Conservation (phyloP, 2,113 vertebrate genomes). For the Ascaphus truei region DNA sequence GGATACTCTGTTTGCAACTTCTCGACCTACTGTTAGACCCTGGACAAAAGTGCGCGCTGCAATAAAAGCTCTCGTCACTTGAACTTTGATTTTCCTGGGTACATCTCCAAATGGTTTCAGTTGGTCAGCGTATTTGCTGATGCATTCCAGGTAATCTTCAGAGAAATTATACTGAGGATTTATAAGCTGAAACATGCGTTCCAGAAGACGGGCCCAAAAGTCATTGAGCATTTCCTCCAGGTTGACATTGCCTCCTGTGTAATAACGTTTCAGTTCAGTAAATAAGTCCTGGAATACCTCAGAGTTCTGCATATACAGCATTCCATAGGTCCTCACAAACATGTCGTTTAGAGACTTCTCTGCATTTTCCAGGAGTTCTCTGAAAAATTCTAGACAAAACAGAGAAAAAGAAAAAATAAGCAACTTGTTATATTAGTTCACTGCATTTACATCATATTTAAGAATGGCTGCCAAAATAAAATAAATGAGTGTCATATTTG, state of each 20-base stretch:
- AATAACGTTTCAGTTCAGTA: conserved; percentile 89
- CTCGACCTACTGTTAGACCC: conserved; percentile 89
- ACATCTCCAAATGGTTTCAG: conserved; percentile 95
- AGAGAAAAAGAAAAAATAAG: conserved; percentile 46
- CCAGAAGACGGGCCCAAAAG: conserved; percentile 91
- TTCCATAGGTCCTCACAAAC: conserved; percentile 87
- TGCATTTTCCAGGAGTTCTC: conserved; percentile 90
- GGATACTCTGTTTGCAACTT: conserved; percentile 91
- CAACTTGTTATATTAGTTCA: no score
- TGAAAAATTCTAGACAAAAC: conserved; percentile 78
- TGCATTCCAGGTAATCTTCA: conserved; percentile 90
- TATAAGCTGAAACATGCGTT: conserved; percentile 93
- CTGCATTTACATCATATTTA: no score
- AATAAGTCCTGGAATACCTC: conserved; percentile 96
- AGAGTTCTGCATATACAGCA: conserved; percentile 90
- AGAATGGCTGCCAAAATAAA: no score
- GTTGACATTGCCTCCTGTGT: conserved; percentile 91
- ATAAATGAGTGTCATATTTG: no score
- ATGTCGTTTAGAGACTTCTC: conserved; percentile 89
- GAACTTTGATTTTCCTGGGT: conserved; percentile 88
- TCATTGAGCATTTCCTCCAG: conserved; percentile 94
- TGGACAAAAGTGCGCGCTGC: conserved; percentile 93
- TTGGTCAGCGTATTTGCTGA: conserved; percentile 93
- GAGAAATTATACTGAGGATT: conserved; percentile 93
- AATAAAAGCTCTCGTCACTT: conserved; percentile 90